phyloP scores from a whole-genome alignment of 1,140 invertebrate species.

The Mya arenaria region DNA sequence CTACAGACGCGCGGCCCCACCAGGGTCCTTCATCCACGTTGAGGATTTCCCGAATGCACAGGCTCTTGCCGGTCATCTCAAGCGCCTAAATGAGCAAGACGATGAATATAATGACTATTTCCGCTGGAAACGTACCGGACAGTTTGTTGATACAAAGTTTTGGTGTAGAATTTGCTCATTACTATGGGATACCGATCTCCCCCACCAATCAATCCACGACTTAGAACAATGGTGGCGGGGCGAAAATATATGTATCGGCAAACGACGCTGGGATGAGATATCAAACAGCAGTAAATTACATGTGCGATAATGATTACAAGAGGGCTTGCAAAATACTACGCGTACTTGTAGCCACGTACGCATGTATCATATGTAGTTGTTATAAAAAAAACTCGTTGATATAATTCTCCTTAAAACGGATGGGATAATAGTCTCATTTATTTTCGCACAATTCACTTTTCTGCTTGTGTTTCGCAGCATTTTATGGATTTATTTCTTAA shows the following conservation, averaged over 20 bases:
- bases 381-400: too few species aligned
- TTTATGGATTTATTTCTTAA: too few species aligned
- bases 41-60: constrained; percentile 95
- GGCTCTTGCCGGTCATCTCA: constrained; percentile 93
- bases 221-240: constrained; percentile 69
- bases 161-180: constrained; percentile 95
- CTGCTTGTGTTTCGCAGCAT: too few species aligned
- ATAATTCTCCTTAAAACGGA: too few species aligned
- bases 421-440: too few species aligned
- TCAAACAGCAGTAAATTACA: too few species aligned
- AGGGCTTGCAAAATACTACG: too few species aligned
- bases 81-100: constrained; percentile 81
- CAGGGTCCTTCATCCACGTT: constrained; percentile 95
- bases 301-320: too few species aligned
- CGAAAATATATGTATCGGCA: constrained; percentile 55
- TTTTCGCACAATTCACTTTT: too few species aligned
- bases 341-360: too few species aligned
- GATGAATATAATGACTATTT: constrained; percentile 79
- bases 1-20: constrained; percentile 78
- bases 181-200: constrained; percentile 62
- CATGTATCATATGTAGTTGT: too few species aligned
- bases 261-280: constrained; percentile 41
- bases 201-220: constrained; percentile 36
- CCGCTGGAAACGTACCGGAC: constrained; percentile 74
- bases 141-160: constrained; percentile 84